phyloP scores from a whole-genome alignment of 2,113 vertebrate species.

The Microcebus jonahi region DNA sequence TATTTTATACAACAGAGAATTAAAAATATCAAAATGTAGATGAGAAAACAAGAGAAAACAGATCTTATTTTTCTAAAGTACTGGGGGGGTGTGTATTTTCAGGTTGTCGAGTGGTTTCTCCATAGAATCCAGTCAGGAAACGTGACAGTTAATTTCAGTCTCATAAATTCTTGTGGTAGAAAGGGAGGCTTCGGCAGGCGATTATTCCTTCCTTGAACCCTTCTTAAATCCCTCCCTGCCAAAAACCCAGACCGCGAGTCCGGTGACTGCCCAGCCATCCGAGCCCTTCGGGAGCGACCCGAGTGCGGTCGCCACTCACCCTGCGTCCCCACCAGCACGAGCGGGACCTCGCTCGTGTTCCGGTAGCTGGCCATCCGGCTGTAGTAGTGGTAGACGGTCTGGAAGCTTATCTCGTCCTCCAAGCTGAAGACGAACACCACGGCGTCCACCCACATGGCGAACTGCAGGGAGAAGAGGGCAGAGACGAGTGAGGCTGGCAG shows the following conservation, averaged over 20 bases:
- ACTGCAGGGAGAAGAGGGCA: constrained; percentile 83
- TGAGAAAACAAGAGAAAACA: not conserved
- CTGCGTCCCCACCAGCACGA: constrained; percentile 98
- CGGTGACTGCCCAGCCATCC: rapidly evolving
- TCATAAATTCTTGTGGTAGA: not conserved
- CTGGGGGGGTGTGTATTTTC: too few species aligned
- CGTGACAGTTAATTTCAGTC: rapidly evolving
- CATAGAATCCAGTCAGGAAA: not conserved
- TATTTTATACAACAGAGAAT: not conserved
- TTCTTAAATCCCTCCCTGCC: too few species aligned
- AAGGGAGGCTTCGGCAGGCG: too few species aligned
- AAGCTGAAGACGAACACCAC: constrained; percentile 99
- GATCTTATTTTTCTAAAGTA: not conserved
- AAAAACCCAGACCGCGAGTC: rapidly evolving
- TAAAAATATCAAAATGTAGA: not conserved
- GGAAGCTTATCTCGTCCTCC: constrained; percentile 98
- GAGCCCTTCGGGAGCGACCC: rapidly evolving
- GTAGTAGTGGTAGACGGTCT: constrained; percentile 99
- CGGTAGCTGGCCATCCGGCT: constrained; percentile 95
- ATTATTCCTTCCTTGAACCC: rapidly evolving
- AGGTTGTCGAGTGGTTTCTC: not conserved
- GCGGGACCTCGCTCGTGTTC: constrained; percentile 93
- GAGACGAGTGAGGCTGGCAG: rapidly evolving
- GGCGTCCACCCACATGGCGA: constrained; percentile 98
- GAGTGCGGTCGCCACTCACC: constrained; percentile 81